Evolutionary conservation across 2,888 invertebrate species (phyloP), one percentile per base, ranked within the genome.

Genomic region (Myopa testacea): DNA sequence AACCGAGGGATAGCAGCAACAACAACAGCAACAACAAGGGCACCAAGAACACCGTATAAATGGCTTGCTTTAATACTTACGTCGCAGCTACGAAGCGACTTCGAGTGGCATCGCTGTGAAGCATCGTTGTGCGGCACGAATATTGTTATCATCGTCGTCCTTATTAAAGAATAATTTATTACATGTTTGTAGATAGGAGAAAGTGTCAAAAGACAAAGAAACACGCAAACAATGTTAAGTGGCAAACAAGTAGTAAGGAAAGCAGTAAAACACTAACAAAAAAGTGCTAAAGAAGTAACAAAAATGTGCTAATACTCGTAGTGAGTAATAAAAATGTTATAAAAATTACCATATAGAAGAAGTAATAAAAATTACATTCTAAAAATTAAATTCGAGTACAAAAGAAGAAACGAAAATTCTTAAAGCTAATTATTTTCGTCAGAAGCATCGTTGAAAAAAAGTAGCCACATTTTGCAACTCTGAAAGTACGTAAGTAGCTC

Each of bases 131-230:
- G 60, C 73, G 45, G 62, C 62, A 62, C 45, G 73, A 68, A 75
- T 19, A 26, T 60, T 68, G 65, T 38, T 75, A 75, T 68, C 68
- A 67, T 38, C 60, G 68, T 75, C 60, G 75, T 75, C 45, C 75
- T 75, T 68, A 75, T 75, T 75, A 75, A 75, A 75, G 68, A 60
- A 12, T 68, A 75, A 75, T 75, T 68, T 75, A 75, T 75, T 75
- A 55, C 75, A 58, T 68, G 67, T 34, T 75, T 40, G 40, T 62
- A 8, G 73, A 38, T 62, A 34, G 37, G 60, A 60, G 62, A 69
- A 72, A 72, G 72, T 72, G 62, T 72, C 62, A 58, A 62, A 40
- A 40, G 62, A 62, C 60, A 72, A 73, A 63, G 63, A 38, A 60
- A 19, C n/a, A 6, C 4, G 8, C 12, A 58, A 60, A 60, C 8